Percentiles rank a stretch among this genome's conserved stretches.
phyloP scores from a whole-genome alignment of 92 coral and sea anemone species.

The Anthopleura xanthogrammica region DNA sequence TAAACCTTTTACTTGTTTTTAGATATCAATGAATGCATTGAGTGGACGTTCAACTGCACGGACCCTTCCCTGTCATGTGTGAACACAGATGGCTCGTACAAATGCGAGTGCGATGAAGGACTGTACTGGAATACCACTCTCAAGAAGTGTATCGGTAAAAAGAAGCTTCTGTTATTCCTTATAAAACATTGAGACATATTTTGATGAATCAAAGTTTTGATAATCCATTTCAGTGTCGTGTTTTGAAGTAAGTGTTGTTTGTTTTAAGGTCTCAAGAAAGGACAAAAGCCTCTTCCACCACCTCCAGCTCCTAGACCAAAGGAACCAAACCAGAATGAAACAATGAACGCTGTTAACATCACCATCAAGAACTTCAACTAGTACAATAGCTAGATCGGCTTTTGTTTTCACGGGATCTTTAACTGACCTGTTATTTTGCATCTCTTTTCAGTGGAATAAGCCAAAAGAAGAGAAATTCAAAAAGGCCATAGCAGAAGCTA shows the following conservation, averaged over 20 bases:
- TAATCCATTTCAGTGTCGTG: not conserved
- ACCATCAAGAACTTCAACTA: slow-evolving; percentile 8
- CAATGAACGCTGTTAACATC: slow-evolving; percentile 31
- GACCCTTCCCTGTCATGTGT: slow-evolving; percentile 44
- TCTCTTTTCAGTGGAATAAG: slow-evolving; percentile 40
- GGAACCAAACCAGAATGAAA: slow-evolving; percentile 28
- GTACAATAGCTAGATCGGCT: too few species aligned
- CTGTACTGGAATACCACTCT: slow-evolving; percentile 39
- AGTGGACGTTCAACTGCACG: slow-evolving; percentile 45
- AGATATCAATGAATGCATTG: slow-evolving; percentile 56
- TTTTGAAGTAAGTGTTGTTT: not conserved
- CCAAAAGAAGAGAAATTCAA: slow-evolving; percentile 47
- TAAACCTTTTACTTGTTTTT: not conserved
- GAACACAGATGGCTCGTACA: slow-evolving; percentile 49
- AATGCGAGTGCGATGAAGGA: slow-evolving; percentile 20
- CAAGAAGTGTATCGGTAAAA: slow-evolving; percentile 47
- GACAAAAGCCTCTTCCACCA: slow-evolving; percentile 31
- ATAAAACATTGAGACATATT: too few species aligned
- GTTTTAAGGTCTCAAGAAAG: slow-evolving; percentile 20
- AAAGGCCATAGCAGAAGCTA: slow-evolving; percentile 7
- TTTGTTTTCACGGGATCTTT: too few species aligned
- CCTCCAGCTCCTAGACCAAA: slow-evolving; percentile 34
- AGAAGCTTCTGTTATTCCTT: not conserved
- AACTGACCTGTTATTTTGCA: too few species aligned
- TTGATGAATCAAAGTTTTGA: not conserved